Percentiles rank a stretch among this genome's conserved stretches.
Conservation (phyloP, 2,113 vertebrate genomes). For the Menidia beryllina region DNA sequence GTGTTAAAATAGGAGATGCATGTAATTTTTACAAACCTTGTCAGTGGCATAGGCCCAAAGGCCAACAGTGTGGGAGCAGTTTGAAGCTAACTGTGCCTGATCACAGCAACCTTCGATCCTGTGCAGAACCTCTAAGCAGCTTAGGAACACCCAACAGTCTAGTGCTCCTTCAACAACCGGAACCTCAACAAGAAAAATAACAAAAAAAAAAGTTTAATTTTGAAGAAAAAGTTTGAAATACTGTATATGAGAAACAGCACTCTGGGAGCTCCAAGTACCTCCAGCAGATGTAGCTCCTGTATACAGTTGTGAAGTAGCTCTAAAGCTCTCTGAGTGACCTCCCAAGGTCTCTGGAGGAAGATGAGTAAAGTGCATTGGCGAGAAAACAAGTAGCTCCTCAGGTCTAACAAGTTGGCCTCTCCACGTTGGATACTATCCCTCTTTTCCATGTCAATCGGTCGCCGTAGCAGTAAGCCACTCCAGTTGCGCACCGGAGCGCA, state of each 20-base stretch:
- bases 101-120: slow-evolving; percentile 97
- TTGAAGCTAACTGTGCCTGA: slow-evolving; percentile 89
- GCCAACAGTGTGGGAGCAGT: slow-evolving; percentile 93
- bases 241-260: not conserved
- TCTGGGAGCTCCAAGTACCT: slow-evolving; percentile 76
- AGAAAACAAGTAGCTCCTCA: slow-evolving; percentile 97
- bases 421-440: slow-evolving; percentile 91
- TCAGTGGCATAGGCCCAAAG: slow-evolving; percentile 97
- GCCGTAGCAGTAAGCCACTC: slow-evolving; percentile 91
- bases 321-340: slow-evolving; percentile 93
- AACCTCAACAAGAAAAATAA: slow-evolving; percentile 78
- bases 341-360: slow-evolving; percentile 97
- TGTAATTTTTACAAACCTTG: slow-evolving; percentile 89
- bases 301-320: slow-evolving; percentile 98
- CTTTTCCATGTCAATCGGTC: slow-evolving; percentile 99
- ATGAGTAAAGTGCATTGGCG: slow-evolving; percentile 96
- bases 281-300: slow-evolving; percentile 93
- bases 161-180: slow-evolving; percentile 91
- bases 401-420: slow-evolving; percentile 91
- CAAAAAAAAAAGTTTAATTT: no score
- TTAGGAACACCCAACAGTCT: slow-evolving; percentile 98
- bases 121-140: slow-evolving; percentile 97
- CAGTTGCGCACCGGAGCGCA: slow-evolving; percentile 94
- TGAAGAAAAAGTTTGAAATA: no score
- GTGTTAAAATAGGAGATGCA: no score